A percentile compares a stretch with the other conserved stretches of the same genome.
Conservation (phyloP, 2,797 vertebrate species). For the Sebastes paucispinis region DNA sequence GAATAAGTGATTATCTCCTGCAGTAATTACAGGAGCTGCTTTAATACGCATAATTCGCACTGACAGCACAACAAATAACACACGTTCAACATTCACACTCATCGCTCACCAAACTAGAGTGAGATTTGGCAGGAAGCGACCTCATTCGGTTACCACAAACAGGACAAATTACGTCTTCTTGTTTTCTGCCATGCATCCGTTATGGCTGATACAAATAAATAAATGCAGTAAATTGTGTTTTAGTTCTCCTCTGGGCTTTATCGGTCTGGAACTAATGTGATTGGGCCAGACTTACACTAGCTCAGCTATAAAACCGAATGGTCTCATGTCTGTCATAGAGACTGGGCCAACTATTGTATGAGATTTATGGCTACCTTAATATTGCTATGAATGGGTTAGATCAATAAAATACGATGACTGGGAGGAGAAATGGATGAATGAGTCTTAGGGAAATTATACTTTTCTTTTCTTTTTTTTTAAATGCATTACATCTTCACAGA, state of each 20-base stretch:
- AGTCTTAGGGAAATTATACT: neutral
- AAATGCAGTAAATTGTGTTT: slow-evolving; percentile 32
- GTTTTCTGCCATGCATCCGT: neutral
- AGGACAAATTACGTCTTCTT: neutral
- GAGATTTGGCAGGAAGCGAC: slow-evolving; percentile 2
- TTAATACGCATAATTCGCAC: slow-evolving; percentile 20
- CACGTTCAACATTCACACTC: neutral
- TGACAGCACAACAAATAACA: slow-evolving; percentile 24
- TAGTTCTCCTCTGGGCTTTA: slow-evolving; percentile 31
- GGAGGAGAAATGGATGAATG: neutral
- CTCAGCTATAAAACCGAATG: slow-evolving; percentile 23
- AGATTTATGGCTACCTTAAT: slow-evolving; percentile 11
- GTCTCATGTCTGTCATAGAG: slow-evolving; percentile 29
- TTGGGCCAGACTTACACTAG: slow-evolving; percentile 33
- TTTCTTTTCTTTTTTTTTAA: neutral
- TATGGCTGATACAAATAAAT: slow-evolving; percentile 18
- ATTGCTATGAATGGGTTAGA: slow-evolving; percentile 11
- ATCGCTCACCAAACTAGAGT: neutral
- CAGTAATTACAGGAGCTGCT: slow-evolving; percentile 54
- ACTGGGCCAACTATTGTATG: neutral
- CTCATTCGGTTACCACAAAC: slow-evolving; percentile 8
- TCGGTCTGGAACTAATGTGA: slow-evolving; percentile 50
- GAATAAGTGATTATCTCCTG: slow-evolving; percentile 65
- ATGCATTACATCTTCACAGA: neutral
- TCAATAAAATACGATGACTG: slow-evolving; percentile 12